phyloP scores from a whole-genome alignment of 1,140 invertebrate genomes.

The Camponotus pennsylvanicus region DNA sequence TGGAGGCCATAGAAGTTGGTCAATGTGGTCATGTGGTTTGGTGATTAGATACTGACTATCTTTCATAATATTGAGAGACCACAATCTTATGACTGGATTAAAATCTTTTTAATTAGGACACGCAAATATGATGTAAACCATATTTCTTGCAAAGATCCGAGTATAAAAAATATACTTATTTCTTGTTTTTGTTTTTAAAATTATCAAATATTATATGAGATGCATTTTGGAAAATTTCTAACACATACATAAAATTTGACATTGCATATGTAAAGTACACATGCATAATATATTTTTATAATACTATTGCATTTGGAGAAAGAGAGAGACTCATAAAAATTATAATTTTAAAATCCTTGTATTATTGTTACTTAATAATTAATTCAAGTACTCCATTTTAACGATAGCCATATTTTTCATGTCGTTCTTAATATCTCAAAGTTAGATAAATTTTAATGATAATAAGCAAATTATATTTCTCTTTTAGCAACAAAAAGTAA shows the following conservation, averaged over 20 bases:
- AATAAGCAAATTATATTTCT: not conserved
- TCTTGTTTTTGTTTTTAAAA: not conserved
- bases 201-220: constrained; percentile 26
- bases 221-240: not conserved
- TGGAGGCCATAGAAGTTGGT: constrained; percentile 74
- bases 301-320: not conserved
- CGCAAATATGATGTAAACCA: not conserved
- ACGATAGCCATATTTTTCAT: not conserved
- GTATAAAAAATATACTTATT: constrained; percentile 1
- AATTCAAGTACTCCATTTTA: not conserved
- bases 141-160: not conserved
- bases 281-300: not conserved
- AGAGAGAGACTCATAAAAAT: not conserved
- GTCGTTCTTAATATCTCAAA: too few species aligned
- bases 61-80: constrained; percentile 71
- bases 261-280: not conserved
- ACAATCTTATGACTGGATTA: constrained; percentile 54
- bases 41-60: constrained; percentile 79
- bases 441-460: too few species aligned
- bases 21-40: constrained; percentile 76
- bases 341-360: not conserved
- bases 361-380: not conserved
- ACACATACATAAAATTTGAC: not conserved
- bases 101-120: constrained; percentile 34
- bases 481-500: not conserved